Percentiles rank a stretch among this genome's conserved stretches.
These are phyloP conservation scores for Bellardia bayeri DNA, from an alignment of 2,888 invertebrate genomes.

Conservation along the genomic window DNA sequence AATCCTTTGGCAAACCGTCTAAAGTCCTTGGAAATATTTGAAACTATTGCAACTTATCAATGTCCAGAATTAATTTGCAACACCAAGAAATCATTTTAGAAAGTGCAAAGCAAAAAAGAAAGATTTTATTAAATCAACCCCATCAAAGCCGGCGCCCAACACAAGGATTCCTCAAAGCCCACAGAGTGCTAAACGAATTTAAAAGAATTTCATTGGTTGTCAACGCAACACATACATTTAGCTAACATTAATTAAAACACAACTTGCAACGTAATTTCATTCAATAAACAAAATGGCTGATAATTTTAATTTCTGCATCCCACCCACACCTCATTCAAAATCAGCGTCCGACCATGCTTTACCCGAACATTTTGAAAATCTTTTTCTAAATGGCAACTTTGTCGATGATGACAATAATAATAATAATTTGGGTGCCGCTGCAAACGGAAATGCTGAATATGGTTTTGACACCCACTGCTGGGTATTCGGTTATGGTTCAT, in stretches of 20 bases:
- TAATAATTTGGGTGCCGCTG: slow-evolving; percentile 56
- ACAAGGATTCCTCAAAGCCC: slow-evolving; percentile 35
- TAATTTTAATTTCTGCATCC: slow-evolving; percentile 46
- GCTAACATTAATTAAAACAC: slow-evolving; percentile 71
- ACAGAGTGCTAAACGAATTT: slow-evolving; percentile 55
- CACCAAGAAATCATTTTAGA: slow-evolving; percentile 36
- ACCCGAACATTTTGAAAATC: slow-evolving; percentile 80
- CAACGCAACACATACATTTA: slow-evolving; percentile 68
- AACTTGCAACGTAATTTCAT: not conserved
- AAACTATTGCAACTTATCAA: slow-evolving; percentile 65
- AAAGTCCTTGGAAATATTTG: slow-evolving; percentile 9
- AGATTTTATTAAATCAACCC: slow-evolving; percentile 4
- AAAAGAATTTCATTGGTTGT: slow-evolving; percentile 71
- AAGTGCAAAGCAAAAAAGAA: slow-evolving; percentile 37
- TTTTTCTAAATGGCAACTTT: slow-evolving; percentile 79
- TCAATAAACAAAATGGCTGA: slow-evolving; percentile 40
- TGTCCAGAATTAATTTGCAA: slow-evolving; percentile 73
- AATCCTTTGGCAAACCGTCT: slow-evolving; percentile 3
- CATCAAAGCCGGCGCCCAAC: not conserved
- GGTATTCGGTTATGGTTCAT: slow-evolving; percentile 98
- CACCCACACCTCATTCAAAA: slow-evolving; percentile 28
- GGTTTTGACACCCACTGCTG: slow-evolving; percentile 85
- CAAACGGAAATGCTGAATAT: slow-evolving; percentile 3
- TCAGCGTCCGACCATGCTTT: slow-evolving; percentile 68
- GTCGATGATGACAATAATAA: slow-evolving; percentile 72